Evolutionary conservation across 2,888 invertebrate genomes (phyloP).

Genomic region (Lobophora halterata): DNA sequence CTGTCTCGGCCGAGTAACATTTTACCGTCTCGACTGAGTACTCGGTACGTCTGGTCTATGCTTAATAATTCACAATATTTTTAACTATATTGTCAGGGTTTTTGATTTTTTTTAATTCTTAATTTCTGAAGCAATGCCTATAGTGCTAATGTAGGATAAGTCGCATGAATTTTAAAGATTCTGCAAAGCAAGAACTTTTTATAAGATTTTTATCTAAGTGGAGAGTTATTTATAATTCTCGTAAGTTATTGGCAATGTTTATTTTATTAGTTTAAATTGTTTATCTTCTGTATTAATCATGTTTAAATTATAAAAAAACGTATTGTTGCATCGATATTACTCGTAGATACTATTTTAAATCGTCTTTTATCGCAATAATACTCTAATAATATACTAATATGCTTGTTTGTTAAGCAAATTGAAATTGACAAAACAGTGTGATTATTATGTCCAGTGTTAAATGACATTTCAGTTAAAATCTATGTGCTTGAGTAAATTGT

Average conservation of each 20-base stretch:
- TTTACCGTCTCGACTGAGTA: too few relatives aligned
- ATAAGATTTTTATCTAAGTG: constrained; percentile 9
- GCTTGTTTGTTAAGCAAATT: not conserved
- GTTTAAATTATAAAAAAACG: too few relatives aligned
- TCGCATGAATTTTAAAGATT: constrained; percentile 2
- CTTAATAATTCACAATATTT: not conserved
- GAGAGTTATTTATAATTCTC: too few relatives aligned
- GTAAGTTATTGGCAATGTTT: constrained; percentile 1
- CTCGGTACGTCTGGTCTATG: too few relatives aligned
- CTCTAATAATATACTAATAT: too few relatives aligned
- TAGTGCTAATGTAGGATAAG: constrained; percentile 10
- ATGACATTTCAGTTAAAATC: not conserved
- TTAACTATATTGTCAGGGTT: not conserved
- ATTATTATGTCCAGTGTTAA: not conserved
- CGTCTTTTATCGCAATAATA: too few relatives aligned
- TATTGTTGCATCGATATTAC: too few relatives aligned
- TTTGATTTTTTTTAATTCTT: not conserved
- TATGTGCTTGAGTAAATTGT: constrained; percentile 4
- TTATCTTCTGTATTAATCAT: too few relatives aligned
- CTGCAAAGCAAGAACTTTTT: constrained; percentile 5
- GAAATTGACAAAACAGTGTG: constrained; percentile 5
- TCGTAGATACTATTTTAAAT: too few relatives aligned
- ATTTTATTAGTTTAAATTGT: not conserved
- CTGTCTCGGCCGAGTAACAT: too few relatives aligned
- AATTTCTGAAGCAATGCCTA: constrained; percentile 23